phyloP scores from a whole-genome alignment of 2,113 vertebrate genomes.

The Gobiocypris rarus region DNA sequence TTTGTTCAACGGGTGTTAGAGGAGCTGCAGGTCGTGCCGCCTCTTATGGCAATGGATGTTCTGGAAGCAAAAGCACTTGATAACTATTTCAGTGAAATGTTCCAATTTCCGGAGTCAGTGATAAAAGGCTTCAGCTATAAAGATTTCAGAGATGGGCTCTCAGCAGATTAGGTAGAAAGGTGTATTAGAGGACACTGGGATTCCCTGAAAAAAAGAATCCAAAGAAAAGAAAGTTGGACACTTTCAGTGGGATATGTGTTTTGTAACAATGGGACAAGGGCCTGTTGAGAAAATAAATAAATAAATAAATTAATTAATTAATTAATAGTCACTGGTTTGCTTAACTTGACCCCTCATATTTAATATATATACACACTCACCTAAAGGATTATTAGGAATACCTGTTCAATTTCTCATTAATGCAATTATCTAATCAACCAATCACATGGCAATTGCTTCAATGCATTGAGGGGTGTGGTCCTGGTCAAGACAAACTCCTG shows the following conservation, averaged over 20 bases:
- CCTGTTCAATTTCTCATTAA: too few species aligned
- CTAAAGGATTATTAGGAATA: too few species aligned
- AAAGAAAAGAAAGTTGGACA: not conserved
- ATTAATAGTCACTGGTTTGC: too few species aligned
- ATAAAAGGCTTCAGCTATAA: constrained; percentile 24
- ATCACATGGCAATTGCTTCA: too few species aligned
- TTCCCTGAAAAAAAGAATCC: not conserved
- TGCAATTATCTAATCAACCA: too few species aligned
- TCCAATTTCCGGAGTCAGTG: constrained; percentile 3
- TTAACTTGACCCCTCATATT: too few species aligned
- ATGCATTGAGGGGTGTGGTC: too few species aligned
- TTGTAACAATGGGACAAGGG: not conserved
- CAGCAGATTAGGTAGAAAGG: constrained; percentile 7
- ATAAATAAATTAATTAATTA: not conserved
- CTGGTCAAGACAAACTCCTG: too few species aligned
- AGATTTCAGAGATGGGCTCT: constrained; percentile 9
- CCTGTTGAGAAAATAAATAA: not conserved
- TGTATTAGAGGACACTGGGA: not conserved
- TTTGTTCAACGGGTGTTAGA: constrained; percentile 4
- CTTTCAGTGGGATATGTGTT: not conserved
- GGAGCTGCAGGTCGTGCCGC: not conserved
- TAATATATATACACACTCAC: too few species aligned
- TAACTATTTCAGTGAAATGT: constrained; percentile 19
- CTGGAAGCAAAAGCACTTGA: not conserved
- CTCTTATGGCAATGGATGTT: constrained; percentile 12